Conservation (phyloP, 2,113 vertebrate species). For the Parus major region DNA sequence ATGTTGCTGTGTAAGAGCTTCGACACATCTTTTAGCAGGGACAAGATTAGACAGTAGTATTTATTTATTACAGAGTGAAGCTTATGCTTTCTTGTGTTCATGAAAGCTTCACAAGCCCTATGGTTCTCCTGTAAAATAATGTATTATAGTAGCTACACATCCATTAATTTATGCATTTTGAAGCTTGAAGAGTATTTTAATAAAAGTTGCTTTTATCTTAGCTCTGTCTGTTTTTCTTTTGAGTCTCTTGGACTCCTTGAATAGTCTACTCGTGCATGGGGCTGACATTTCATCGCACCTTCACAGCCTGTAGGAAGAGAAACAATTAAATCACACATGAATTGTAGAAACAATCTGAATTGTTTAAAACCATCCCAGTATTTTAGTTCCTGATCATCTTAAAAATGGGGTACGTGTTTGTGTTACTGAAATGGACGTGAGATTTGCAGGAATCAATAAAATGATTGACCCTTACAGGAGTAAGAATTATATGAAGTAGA, state of each 20-base stretch:
- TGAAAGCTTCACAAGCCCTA: conserved; percentile 43
- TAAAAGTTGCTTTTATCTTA: conserved; percentile 78
- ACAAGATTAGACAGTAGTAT: conserved; percentile 3
- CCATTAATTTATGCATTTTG: conserved; percentile 73
- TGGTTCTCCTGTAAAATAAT: conserved; percentile 79
- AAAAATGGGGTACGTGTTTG: neutral
- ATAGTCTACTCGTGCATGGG: neutral
- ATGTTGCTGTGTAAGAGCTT: conserved; percentile 15
- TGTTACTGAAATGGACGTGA: rapidly evolving
- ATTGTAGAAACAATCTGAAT: neutral
- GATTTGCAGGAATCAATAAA: neutral
- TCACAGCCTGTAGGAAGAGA: neutral
- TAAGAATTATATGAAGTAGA: neutral
- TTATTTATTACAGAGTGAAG: conserved; percentile 65
- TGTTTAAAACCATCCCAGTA: neutral
- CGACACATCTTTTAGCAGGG: neutral
- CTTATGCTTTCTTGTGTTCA: conserved; percentile 37
- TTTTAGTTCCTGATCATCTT: neutral
- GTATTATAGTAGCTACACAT: conserved; percentile 75
- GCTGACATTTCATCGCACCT: neutral
- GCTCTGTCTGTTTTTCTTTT: conserved; percentile 67
- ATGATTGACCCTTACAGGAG: rapidly evolving
- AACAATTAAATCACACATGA: neutral
- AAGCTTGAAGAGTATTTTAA: conserved; percentile 76
- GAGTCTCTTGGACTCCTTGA: neutral